A percentile compares a stretch with the other conserved stretches of the same genome.
Conservation (phyloP, 2,113 vertebrate species). For the Oostethus manadensis region DNA sequence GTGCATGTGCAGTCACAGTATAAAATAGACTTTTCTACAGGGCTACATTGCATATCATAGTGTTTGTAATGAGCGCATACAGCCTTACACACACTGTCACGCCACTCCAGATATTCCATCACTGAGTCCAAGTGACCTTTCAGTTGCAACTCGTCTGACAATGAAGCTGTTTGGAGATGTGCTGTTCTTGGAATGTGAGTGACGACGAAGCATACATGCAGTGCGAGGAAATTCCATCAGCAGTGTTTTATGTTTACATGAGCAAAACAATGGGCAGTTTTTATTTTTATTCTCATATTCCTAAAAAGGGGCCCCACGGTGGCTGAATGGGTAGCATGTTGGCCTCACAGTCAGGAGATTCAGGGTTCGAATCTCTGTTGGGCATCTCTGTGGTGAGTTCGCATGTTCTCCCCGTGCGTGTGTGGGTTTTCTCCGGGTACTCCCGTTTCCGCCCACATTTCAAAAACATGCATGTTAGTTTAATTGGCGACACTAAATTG, state of each 20-base stretch:
- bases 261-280: too few species aligned
- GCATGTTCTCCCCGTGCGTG: too few species aligned
- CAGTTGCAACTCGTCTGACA: constrained; percentile 30
- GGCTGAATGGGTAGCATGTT: too few species aligned
- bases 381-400: too few species aligned
- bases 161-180: constrained; percentile 21
- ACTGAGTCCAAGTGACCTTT: constrained; percentile 38
- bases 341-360: too few species aligned
- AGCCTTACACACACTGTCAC: neutral
- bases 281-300: too few species aligned
- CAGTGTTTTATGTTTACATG: constrained; percentile 4
- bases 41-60: constrained; percentile 1
- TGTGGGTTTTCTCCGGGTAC: too few species aligned
- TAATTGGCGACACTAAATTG: too few species aligned
- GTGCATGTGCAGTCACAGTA: neutral
- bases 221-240: constrained; percentile 33
- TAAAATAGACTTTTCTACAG: neutral
- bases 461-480: too few species aligned
- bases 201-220: constrained; percentile 44
- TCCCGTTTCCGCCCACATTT: too few species aligned
- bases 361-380: too few species aligned
- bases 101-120: constrained; percentile 19
- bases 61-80: neutral
- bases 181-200: constrained; percentile 15
- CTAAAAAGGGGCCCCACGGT: too few species aligned